phyloP scores from a whole-genome alignment of 2,797 vertebrate genomes.

The Sus cebifrons region DNA sequence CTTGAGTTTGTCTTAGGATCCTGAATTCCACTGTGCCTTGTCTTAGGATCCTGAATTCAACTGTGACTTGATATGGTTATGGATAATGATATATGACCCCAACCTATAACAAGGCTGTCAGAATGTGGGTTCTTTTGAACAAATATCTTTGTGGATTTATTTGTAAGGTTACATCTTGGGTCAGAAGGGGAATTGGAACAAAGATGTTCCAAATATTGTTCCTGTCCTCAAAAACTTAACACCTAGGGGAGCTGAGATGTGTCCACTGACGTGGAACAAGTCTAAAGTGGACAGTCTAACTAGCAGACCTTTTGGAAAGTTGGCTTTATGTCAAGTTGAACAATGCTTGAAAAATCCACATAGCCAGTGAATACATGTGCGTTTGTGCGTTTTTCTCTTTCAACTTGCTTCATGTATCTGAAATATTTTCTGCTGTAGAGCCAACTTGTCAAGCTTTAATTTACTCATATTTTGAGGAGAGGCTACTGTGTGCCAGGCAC shows the following conservation, averaged over 20 bases:
- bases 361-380: not conserved
- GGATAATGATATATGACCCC: not conserved
- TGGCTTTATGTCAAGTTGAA: not conserved
- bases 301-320: not conserved
- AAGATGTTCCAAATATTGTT: not conserved
- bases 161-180: not conserved
- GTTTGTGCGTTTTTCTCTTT: not conserved
- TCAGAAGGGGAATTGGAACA: not conserved
- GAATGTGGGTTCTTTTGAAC: not conserved
- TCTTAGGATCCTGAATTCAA: not conserved
- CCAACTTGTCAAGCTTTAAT: not conserved
- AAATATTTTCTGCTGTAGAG: slow-evolving; percentile 19
- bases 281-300: not conserved
- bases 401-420: not conserved
- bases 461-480: not conserved
- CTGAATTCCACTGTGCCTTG: not conserved
- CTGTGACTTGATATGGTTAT: not conserved
- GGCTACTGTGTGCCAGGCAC: not conserved
- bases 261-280: not conserved
- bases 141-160: slow-evolving; percentile 13
- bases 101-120: not conserved
- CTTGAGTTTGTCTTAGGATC: slow-evolving; percentile 44
- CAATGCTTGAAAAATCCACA: not conserved
- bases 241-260: not conserved
- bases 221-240: not conserved